Percentiles rank a stretch among this genome's conserved stretches.
These are phyloP conservation scores for Hypselothyrea guttata DNA, from an alignment of 2,888 invertebrate species.

Conservation along the genomic window DNA sequence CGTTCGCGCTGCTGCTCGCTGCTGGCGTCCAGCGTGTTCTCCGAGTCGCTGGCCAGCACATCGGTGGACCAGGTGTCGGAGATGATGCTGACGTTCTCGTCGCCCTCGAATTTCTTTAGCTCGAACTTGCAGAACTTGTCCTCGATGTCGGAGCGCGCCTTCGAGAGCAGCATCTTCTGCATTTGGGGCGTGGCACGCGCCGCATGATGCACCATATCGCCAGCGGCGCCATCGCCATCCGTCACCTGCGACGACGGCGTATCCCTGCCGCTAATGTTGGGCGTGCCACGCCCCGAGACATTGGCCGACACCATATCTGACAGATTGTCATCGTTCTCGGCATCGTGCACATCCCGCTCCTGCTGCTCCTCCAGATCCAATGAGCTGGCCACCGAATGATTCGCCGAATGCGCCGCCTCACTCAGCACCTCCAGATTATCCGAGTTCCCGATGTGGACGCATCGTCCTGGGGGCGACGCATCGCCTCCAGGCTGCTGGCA, in stretches of 20 bases:
- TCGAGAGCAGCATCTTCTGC: constrained; percentile 86
- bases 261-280: constrained; percentile 98
- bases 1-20: constrained; percentile 83
- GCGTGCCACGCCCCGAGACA: constrained; percentile 94
- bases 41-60: constrained; percentile 97
- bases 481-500: constrained; percentile 72
- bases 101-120: constrained; percentile 92
- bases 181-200: constrained; percentile 83
- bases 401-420: constrained; percentile 91
- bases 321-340: constrained; percentile 93
- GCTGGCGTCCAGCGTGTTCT: constrained; percentile 90
- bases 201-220: constrained; percentile 83
- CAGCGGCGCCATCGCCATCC: constrained; percentile 91
- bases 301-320: constrained; percentile 99
- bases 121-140: constrained; percentile 99
- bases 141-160: constrained; percentile 96
- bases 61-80: constrained; percentile 99
- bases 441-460: constrained; percentile 95
- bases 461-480: constrained; percentile 88
- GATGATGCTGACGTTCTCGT: constrained; percentile 97
- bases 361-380: constrained; percentile 92
- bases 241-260: constrained; percentile 97
- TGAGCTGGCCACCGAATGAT: constrained; percentile 96
- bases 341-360: constrained; percentile 67
- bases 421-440: constrained; percentile 97